phyloP scores from a whole-genome alignment of 1,140 invertebrate species.

The Conopomorpha cramerella region DNA sequence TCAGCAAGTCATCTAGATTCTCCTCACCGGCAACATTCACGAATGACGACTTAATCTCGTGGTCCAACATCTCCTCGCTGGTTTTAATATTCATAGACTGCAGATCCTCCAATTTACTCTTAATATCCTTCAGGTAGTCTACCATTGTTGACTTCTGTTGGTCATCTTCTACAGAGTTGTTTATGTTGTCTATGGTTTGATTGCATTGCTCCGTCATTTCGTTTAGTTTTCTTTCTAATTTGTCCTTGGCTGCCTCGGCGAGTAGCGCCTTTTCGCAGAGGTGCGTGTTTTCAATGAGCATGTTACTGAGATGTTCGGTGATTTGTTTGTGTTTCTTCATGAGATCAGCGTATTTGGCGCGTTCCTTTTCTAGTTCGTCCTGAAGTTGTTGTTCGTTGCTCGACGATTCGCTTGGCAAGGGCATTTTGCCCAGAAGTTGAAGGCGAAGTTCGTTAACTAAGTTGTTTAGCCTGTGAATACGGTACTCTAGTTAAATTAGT shows the following conservation, averaged over 20 bases:
- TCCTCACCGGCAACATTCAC: slow-evolving; percentile 31
- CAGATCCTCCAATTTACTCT: slow-evolving; percentile 46
- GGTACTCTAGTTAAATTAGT: too few relatives aligned
- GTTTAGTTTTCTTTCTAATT: slow-evolving; percentile 67
- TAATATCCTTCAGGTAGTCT: slow-evolving; percentile 60
- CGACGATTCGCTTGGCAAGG: slow-evolving; percentile 26
- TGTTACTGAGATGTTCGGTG: slow-evolving; percentile 62
- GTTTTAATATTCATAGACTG: slow-evolving; percentile 62
- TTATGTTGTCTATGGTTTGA: slow-evolving; percentile 57
- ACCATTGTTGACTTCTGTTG: slow-evolving; percentile 28
- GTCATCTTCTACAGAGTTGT: slow-evolving; percentile 24
- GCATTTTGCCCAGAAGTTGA: slow-evolving; percentile 59
- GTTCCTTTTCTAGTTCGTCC: slow-evolving; percentile 60
- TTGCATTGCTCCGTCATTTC: slow-evolving; percentile 67
- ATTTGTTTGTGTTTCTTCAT: slow-evolving; percentile 64
- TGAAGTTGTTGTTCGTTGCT: slow-evolving; percentile 47
- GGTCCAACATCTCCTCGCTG: slow-evolving; percentile 61
- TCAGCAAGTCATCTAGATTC: slow-evolving; percentile 21
- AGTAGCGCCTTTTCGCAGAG: slow-evolving; percentile 67
- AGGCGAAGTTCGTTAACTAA: slow-evolving; percentile 69
- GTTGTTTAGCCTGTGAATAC: slow-evolving; percentile 67
- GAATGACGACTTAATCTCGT: slow-evolving; percentile 53
- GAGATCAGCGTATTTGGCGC: slow-evolving; percentile 43
- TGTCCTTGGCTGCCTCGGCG: slow-evolving; percentile 67
- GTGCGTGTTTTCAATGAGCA: slow-evolving; percentile 63